Evolutionary conservation across 2,113 vertebrate species (phyloP), one percentile per base, ranked within the genome.

Genomic region (Alectura lathami): DNA sequence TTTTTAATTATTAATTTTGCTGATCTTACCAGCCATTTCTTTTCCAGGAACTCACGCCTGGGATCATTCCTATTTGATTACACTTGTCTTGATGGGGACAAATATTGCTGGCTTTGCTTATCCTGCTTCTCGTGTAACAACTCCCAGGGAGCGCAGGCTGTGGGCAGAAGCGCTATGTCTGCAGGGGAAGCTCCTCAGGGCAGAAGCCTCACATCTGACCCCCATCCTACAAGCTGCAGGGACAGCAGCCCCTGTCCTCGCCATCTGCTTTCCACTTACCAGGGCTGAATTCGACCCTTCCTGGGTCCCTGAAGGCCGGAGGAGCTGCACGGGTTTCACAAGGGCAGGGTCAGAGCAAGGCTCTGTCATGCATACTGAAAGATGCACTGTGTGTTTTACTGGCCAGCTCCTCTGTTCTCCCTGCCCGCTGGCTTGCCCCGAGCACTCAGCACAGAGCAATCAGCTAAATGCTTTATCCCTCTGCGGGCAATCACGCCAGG

Each of bases 401-500:
- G 48, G 15, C 54, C 34, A 4, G 79, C 45, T 21, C 42, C 29
- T 26, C n/a, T 8, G 26, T 77, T 73, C 80, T 75, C 57, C 51
- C 43, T 74, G 40, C 38, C 50, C 1, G 1, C 51, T 50, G 43
- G 50, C 51, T 26, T 2, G 3, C 64, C 36, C 42, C 4, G 1
- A 47, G 59, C 34, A n/a, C 59, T 75, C 54, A 42, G 57, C 2
- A 1, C 60, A 64, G 74, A 92, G 94, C 91, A 97, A 97, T 97
- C 94, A 96, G 90, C 96, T 96, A 93, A 97, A 95, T 70, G 89
- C 93, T 92, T 97, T 96, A 97, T 97, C 94, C 94, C 59, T 89
- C 74, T 36, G 69, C 66, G 57, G 72, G 85, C 90, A 32, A 80
- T 72, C 89, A 15, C 1, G 23, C 83, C 40, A 12, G 27, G 75